Conservation (phyloP, 2,888 invertebrate genomes). For the Hydropsyche betteni region DNA sequence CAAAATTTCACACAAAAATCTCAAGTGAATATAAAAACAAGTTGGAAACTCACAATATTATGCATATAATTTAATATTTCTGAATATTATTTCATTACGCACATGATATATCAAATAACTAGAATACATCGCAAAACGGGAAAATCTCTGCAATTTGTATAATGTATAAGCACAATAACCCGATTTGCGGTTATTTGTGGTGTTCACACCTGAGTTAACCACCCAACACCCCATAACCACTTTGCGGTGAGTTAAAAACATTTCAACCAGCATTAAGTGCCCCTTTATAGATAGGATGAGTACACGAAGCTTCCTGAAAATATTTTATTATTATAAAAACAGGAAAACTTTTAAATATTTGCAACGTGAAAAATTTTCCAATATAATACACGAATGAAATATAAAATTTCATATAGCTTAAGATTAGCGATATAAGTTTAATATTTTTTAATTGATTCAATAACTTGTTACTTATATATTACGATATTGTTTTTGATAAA, state of each 20-base stretch:
- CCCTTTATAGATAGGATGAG: conserved; percentile 45
- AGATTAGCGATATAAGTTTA: background rate
- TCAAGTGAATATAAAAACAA: no score
- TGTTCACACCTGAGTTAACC: conserved; percentile 35
- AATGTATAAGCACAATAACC: conserved; percentile 19
- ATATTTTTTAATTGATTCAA: background rate
- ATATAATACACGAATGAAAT: no score
- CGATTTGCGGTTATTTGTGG: conserved; percentile 32
- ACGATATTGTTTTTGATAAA: background rate
- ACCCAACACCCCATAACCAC: conserved; percentile 28
- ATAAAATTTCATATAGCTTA: no score
- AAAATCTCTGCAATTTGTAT: no score
- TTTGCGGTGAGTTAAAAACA: conserved; percentile 49
- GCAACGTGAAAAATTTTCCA: no score
- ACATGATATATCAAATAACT: background rate
- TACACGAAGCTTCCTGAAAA: background rate
- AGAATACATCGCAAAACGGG: no score
- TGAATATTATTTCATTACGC: no score
- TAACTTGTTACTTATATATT: background rate
- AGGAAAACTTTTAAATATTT: background rate
- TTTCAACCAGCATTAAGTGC: conserved; percentile 49
- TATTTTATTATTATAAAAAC: conserved; percentile 24
- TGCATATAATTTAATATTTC: no score
- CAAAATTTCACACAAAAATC: no score
- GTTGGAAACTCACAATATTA: no score